These are phyloP conservation scores for Melinaea menophilus DNA, from an alignment of 2,888 invertebrate genomes.

Conservation along the genomic window DNA sequence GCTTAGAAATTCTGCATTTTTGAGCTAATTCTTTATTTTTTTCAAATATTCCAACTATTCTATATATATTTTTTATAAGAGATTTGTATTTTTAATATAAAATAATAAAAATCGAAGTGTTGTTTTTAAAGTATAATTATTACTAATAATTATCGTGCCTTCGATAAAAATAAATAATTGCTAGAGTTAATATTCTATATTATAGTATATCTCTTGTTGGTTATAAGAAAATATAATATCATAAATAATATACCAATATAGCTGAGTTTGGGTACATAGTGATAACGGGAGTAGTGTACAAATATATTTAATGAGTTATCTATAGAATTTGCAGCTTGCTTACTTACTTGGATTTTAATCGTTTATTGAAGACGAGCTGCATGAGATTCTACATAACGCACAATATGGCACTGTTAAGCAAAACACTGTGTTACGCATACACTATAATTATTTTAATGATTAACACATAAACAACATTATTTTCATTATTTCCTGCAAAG, in stretches of 20 bases:
- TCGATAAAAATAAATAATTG: background rate
- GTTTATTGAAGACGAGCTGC: slow-evolving; percentile 1
- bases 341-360: slow-evolving; percentile 5
- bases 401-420: background rate
- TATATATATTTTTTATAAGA: too few species aligned
- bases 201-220: background rate
- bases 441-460: background rate
- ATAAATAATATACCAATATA: background rate
- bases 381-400: slow-evolving; percentile 6
- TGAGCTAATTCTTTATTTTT: too few species aligned
- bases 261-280: background rate
- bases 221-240: background rate
- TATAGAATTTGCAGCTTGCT: slow-evolving; percentile 3
- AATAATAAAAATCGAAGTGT: too few species aligned
- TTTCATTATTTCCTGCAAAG: slow-evolving; percentile 2
- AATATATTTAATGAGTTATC: slow-evolving; percentile 6
- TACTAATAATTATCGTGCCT: background rate
- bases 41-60: too few species aligned
- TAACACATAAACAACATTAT: slow-evolving; percentile 5
- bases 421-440: slow-evolving; percentile 1
- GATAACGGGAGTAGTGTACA: background rate
- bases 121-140: too few species aligned
- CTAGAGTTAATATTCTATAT: background rate
- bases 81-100: too few species aligned
- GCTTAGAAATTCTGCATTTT: too few species aligned